phyloP scores from a whole-genome alignment of 2,113 vertebrate genomes.

The Ia io region DNA sequence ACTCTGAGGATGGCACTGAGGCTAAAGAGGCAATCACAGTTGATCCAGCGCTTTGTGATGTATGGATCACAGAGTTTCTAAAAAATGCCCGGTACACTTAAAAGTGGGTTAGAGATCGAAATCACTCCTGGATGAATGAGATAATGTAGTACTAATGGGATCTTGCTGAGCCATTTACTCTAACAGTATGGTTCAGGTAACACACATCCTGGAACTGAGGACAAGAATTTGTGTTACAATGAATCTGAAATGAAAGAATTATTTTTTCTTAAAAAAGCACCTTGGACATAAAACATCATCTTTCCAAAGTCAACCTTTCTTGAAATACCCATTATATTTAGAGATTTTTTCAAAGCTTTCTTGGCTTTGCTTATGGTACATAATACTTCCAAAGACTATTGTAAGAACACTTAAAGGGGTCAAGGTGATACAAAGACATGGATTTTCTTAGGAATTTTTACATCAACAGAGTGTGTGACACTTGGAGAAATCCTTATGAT shows the following conservation, averaged over 20 bases:
- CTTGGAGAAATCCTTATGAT: not conserved
- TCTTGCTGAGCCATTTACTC: too few species aligned
- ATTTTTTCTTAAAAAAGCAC: not conserved
- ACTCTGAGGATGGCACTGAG: too few species aligned
- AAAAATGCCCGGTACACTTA: too few species aligned
- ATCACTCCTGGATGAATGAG: too few species aligned
- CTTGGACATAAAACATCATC: not conserved
- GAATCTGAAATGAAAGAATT: not conserved
- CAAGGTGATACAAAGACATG: not conserved
- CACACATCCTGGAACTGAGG: not conserved
- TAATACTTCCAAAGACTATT: not conserved
- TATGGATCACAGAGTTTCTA: too few species aligned
- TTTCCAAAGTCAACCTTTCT: not conserved
- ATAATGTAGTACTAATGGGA: too few species aligned
- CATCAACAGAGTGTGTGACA: not conserved
- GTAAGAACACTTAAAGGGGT: not conserved
- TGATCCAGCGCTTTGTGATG: too few species aligned
- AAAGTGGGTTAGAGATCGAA: too few species aligned
- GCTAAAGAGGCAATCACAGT: too few species aligned
- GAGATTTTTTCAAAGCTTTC: too few species aligned
- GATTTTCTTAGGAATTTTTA: not conserved
- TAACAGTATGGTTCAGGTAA: too few species aligned
- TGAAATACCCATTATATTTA: not conserved
- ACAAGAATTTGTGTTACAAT: not conserved
- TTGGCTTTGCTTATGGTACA: not conserved